Base-by-base conservation (phyloP, 1,140 invertebrate species). In the Heterodera schachtii region DNA sequence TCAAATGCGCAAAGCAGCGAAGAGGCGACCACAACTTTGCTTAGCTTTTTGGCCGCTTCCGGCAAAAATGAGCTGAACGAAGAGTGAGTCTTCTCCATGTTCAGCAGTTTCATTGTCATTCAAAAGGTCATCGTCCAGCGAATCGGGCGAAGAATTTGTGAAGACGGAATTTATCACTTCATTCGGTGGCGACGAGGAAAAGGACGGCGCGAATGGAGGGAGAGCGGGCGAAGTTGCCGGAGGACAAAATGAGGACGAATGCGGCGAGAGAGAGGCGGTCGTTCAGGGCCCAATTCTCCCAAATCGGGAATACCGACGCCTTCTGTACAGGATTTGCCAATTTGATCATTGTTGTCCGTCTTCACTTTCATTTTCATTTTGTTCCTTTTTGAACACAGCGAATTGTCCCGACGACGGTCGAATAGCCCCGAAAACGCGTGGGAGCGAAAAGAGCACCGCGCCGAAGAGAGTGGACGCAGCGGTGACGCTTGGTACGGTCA, bases 91-190 rank as follows among this genome's bases (percentile, higher is more conserved):
- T 46, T 60, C 70, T 46, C 16, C 13, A 7, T 43, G 6, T 76
- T 8, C 43, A 19, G n/a, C 57, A 4, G 6, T 60, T 76, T 57
- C 41, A 41, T 60, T 60, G 57, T 76, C 19, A 2, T 41, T 52
- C 60, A 44, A 5, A 64, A 83, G 78, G 8, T 88, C 87, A 13
- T 84, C 85, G 9, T 71, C 77, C 19, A 81, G 82, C 44, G 87
- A 88, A 19, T 73, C 75, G 43, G 74, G 67, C 9, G 85, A 77
- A 64, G 76, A 74, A 49, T 70, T 81, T 57, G 85, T 79, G 81
- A 87, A 83, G 78, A 82, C 86, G 3, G 86, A 87, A 75, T 89
- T 88, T 70, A 88, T 88, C 57, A 79, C 81, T n/a, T 88, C 81
- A 52, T 88, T 89, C 83, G 87, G 87, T 49, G 87, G 79, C 4